These are phyloP conservation scores for Argentina silus DNA, from an alignment of 2,797 vertebrate species.

Conservation along the genomic window DNA sequence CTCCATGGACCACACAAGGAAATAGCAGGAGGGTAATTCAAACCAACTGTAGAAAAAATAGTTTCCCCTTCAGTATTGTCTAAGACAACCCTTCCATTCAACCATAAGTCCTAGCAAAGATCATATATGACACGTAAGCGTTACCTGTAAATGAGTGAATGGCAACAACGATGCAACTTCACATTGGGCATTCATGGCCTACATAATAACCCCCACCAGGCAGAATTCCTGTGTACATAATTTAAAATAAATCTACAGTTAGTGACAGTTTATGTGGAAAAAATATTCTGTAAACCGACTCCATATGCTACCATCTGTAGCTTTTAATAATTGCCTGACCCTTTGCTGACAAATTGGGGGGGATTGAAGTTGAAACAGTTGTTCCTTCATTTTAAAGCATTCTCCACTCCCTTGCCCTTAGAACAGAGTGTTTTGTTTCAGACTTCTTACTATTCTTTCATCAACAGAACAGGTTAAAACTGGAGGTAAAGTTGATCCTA, in stretches of 20 bases:
- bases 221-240: constrained; percentile 74
- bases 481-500: neutral
- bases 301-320: constrained; percentile 57
- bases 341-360: neutral
- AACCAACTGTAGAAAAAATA: no score
- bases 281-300: constrained; percentile 73
- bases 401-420: no score
- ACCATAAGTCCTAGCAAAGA: no score
- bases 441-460: neutral
- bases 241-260: constrained; percentile 71
- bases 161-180: constrained; percentile 64
- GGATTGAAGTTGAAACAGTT: no score
- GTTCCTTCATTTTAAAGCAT: no score
- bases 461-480: neutral
- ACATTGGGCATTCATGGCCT: constrained; percentile 58
- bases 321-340: neutral
- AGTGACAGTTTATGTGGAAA: constrained; percentile 59
- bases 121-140: no score
- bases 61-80: no score
- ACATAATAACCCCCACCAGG: constrained; percentile 71
- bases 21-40: no score
- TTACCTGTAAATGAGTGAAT: constrained; percentile 31
- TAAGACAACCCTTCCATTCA: no score
- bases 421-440: neutral
- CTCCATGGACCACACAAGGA: neutral